Evolutionary conservation across 2,888 invertebrate species (phyloP).

Genomic region (Aelia acuminata): DNA sequence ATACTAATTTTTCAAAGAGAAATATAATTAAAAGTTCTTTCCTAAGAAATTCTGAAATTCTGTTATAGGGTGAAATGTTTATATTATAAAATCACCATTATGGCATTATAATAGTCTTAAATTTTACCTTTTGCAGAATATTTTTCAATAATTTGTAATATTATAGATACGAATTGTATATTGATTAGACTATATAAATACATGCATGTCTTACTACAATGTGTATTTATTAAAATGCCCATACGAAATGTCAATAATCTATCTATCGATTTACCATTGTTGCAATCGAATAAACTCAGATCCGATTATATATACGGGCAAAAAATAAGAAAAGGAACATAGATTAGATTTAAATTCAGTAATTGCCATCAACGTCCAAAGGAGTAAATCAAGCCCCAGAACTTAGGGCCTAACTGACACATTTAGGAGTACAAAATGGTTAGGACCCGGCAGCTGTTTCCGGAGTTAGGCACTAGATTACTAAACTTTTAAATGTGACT

Average conservation of each 20-base stretch:
- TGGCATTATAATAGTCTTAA: too few relatives aligned
- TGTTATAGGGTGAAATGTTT: too few relatives aligned
- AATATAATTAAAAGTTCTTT: too few relatives aligned
- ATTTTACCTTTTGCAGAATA: too few relatives aligned
- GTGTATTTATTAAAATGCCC: too few relatives aligned
- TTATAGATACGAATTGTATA: too few relatives aligned
- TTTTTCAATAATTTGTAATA: too few relatives aligned
- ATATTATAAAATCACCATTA: too few relatives aligned
- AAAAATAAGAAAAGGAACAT: not conserved
- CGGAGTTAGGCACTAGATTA: not conserved
- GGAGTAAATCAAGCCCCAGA: not conserved
- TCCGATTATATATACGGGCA: not conserved
- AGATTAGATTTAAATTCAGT: not conserved
- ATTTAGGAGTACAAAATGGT: not conserved
- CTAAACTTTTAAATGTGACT: slow-evolving; percentile 31
- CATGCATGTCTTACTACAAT: too few relatives aligned
- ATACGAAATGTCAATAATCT: not conserved
- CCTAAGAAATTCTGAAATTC: too few relatives aligned
- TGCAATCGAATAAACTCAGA: not conserved
- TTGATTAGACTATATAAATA: too few relatives aligned
- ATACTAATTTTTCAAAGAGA: too few relatives aligned
- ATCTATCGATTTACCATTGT: not conserved
- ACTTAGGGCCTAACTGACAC: slow-evolving; percentile 1
- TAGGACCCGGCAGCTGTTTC: not conserved
- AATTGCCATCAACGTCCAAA: not conserved